These are phyloP conservation scores for Hyles lineata DNA, from an alignment of 2,888 invertebrate species.

Conservation along the genomic window DNA sequence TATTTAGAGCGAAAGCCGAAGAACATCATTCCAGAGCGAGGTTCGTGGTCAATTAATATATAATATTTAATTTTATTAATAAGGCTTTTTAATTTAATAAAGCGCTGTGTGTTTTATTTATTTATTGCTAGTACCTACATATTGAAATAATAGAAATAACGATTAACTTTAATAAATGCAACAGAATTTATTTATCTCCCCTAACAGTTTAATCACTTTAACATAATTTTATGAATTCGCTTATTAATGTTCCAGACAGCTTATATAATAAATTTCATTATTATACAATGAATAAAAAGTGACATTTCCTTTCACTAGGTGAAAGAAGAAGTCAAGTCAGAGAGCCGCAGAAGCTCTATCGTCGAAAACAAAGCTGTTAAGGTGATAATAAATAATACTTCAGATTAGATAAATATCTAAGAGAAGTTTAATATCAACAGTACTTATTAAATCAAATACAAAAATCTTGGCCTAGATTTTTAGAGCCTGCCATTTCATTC, in stretches of 20 bases:
- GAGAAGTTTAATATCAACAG: not conserved
- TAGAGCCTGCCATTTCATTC: no score
- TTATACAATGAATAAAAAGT: conserved; percentile 23
- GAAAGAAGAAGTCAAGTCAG: conserved; percentile 65
- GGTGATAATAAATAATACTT: conserved; percentile 50
- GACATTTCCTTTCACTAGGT: conserved; percentile 49
- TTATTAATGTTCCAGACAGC: not conserved
- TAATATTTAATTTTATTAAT: not conserved
- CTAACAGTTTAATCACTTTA: no score
- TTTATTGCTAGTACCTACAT: no score
- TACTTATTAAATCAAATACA: no score
- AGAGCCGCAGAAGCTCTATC: conserved; percentile 75
- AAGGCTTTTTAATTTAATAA: not conserved
- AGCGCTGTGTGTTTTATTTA: no score
- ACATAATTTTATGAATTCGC: no score
- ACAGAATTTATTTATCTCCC: no score
- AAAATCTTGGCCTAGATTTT: no score
- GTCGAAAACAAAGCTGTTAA: conserved; percentile 75
- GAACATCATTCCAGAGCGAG: conserved; percentile 73
- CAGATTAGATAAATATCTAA: not conserved
- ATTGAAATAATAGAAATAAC: not conserved
- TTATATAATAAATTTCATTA: not conserved
- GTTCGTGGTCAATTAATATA: conserved; percentile 49
- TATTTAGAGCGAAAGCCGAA: conserved; percentile 73
- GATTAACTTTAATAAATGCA: no score